Conservation (phyloP, 2,888 invertebrate genomes). For the Thera britannica region DNA sequence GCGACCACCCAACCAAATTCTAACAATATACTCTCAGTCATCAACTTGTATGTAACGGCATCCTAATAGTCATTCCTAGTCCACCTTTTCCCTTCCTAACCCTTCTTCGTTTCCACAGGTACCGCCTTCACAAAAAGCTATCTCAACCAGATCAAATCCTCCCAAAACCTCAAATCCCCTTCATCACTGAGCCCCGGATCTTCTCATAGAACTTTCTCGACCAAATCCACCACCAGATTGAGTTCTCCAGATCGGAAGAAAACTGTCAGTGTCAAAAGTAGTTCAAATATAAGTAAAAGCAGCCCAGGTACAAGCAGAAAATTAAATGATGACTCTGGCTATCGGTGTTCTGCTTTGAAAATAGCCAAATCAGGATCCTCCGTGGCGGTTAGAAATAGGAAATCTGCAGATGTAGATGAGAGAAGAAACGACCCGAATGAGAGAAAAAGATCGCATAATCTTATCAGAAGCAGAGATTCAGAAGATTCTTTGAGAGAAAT, state of each 20-base stretch:
- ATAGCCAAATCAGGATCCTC: conserved; percentile 2
- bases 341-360: conserved; percentile 7
- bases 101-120: conserved; percentile 48
- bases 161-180: conserved; percentile 11
- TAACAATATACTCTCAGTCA: not conserved
- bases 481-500: conserved; percentile 15
- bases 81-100: conserved; percentile 16
- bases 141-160: conserved; percentile 12
- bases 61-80: not conserved
- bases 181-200: not conserved
- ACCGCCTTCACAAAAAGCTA: conserved; percentile 37
- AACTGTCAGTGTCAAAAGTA: not conserved
- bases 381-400: not conserved
- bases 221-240: conserved; percentile 1
- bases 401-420: conserved; percentile 1
- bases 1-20: not conserved
- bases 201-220: not conserved
- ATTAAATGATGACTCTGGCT: not conserved
- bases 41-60: not conserved
- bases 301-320: conserved; percentile 1
- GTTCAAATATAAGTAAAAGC: conserved; percentile 3
- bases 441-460: not conserved
- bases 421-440: conserved; percentile 2
- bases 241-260: conserved; percentile 3
- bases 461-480: not conserved